phyloP scores from a whole-genome alignment of 2,113 vertebrate genomes.

The Lipotes vexillifer region DNA sequence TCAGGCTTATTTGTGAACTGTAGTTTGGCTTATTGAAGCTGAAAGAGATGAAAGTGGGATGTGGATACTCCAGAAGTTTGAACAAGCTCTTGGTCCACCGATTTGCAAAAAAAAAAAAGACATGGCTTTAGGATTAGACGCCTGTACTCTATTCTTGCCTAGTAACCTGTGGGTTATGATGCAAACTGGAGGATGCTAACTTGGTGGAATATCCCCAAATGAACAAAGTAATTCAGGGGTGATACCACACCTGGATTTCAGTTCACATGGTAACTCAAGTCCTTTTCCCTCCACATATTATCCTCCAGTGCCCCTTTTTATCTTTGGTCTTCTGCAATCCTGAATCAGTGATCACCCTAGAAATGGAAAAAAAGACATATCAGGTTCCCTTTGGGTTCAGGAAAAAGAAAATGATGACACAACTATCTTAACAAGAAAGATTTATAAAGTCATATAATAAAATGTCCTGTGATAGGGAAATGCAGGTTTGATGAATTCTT shows the following conservation, averaged over 20 bases:
- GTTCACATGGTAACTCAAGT: not conserved
- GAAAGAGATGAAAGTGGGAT: not conserved
- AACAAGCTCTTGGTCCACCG: not conserved
- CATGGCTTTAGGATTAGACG: not conserved
- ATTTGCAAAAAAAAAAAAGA: not conserved
- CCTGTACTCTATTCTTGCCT: not conserved
- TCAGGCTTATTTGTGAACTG: not conserved
- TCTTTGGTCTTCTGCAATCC: not conserved
- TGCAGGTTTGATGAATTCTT: not conserved
- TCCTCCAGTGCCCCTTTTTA: not conserved
- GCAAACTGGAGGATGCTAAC: not conserved
- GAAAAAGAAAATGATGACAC: not conserved
- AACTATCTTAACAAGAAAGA: not conserved
- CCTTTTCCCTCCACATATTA: not conserved
- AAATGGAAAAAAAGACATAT: not conserved
- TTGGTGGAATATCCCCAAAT: not conserved
- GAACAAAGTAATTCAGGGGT: not conserved
- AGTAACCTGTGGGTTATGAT: not conserved
- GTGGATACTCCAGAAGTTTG: rapidly evolving
- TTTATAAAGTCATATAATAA: not conserved
- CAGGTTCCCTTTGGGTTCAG: not conserved
- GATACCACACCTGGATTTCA: not conserved
- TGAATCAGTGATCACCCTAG: not conserved
- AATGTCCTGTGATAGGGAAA: not conserved
- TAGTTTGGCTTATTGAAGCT: not conserved